These are phyloP conservation scores for Drosophila erecta DNA, from an alignment of 1,140 invertebrate species.

Conservation along the genomic window DNA sequence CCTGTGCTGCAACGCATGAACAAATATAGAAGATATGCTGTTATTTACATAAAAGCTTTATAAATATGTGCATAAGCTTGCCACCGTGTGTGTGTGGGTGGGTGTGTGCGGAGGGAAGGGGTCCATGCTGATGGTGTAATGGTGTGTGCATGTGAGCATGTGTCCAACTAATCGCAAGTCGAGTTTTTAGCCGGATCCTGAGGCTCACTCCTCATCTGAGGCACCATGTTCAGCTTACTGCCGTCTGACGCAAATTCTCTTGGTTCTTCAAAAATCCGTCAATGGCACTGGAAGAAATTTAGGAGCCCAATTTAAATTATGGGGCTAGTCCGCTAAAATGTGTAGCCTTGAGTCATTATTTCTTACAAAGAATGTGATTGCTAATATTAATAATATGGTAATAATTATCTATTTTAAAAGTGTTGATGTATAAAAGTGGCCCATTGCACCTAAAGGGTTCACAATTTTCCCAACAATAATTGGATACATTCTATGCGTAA, in stretches of 20 bases:
- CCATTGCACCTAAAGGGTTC: no score
- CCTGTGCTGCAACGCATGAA: slow-evolving; percentile 47
- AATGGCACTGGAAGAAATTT: background rate
- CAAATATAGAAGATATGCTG: slow-evolving; percentile 60
- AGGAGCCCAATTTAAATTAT: background rate
- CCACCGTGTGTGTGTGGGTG: slow-evolving; percentile 16
- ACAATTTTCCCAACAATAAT: no score
- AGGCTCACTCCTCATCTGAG: slow-evolving; percentile 1
- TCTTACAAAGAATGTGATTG: background rate
- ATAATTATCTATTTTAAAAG: no score
- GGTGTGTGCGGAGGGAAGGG: background rate
- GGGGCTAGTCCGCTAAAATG: no score
- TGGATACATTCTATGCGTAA: no score
- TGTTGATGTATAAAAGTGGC: no score
- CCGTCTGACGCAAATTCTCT: slow-evolving; percentile 13
- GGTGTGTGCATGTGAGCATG: slow-evolving; percentile 30
- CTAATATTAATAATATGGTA: no score
- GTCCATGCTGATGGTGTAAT: slow-evolving; percentile 3
- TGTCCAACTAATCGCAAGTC: slow-evolving; percentile 54
- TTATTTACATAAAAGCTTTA: slow-evolving; percentile 64
- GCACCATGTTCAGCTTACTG: slow-evolving; percentile 33
- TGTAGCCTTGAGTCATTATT: no score
- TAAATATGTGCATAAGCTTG: slow-evolving; percentile 58
- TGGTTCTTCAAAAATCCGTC: background rate
- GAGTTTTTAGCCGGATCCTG: slow-evolving; percentile 16